Base-by-base conservation (phyloP, 2,888 invertebrate genomes). In the Anoplius nigerrimus region DNA sequence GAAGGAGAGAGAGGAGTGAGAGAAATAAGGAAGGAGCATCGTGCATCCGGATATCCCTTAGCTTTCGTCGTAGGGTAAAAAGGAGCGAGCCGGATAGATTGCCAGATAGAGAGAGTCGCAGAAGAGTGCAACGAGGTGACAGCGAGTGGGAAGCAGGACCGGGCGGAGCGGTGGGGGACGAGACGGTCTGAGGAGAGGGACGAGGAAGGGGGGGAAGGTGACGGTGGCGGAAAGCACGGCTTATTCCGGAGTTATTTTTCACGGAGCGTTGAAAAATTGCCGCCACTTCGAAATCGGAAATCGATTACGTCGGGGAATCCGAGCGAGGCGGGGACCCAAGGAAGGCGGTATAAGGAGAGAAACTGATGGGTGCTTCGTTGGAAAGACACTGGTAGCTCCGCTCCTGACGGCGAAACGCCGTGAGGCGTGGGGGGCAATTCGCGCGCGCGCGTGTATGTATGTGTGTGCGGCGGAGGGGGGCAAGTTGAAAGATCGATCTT, bases 241-340 rank as follows among this genome's bases (percentile, higher is more conserved):
- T 86, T 84, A 83, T 85, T 82, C 80, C 75, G 61, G 78, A 83
- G 82, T 85, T 84, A 86, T 86, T 86, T 86, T 85, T 85, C 84
- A 82, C 76, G 68, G 75, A 68, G 74, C 76, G 81, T 79, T 84
- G 86, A 86, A 81, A 85, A 86, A 86, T 86, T 82, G 80, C 80
- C 78, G 76, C 78, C 82, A 80, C 83, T 84, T 72, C 68, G 82
- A 82, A 85, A 86, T 86, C 84, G 85, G 80, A 86, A 86, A 86
- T 86, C 86, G 85, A 86, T 86, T 86, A 84, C 79, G 78, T 69
- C 72, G 75, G 64, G 59, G 69, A 73, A 75, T 73, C 67, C 74
- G 62, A 52, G 60, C 56, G 34, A 24, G 58, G 63, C 43, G 48
- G 18, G 48, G 48, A 48, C 48, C 6, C 16, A 18, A 48, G 68